Base-by-base conservation (phyloP, 1,140 invertebrate species). In the Caenorhabditis remanei region DNA sequence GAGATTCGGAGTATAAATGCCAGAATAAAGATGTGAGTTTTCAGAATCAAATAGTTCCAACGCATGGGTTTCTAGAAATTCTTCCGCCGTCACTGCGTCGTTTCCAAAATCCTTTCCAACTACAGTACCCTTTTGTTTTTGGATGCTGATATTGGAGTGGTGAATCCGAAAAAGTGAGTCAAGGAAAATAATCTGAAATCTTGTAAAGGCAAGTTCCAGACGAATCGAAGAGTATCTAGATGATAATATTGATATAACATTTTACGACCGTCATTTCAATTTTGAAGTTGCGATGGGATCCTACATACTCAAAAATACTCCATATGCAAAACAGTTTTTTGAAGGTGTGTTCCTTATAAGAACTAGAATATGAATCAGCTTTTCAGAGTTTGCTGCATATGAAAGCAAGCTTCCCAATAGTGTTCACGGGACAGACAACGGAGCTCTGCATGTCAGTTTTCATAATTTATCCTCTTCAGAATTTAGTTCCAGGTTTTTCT, bases 311-410 rank as follows among this genome's bases (percentile, higher is more conserved):
- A 88, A 56, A 61, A 88, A 88, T 88, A 83, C 87, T 41, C 41
- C 53, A 16, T 79, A n/a, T 21, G 67, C 87, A 19, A 46, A n/a
- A 48, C 13, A 71, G 13, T 88, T 88, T 32, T n/a, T 88, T 8
- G 32, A 88, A 85, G 67, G 43, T 87, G 8, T 2, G 0, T 19
- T 61, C 21, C 16, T 32, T 61, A 19, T 61, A 61, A 14, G n/a
- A 61, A 19, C 16, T n/a, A 61, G n/a, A 61, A 61, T 61, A 7
- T 61, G n/a, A 19, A 61, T 61, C 7, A 8, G 16, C 0, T 41
- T 65, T 90, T 71, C 89, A 91, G 58, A 90, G 90, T 46, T 53
- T 91, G n/a, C 87, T 88, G 89, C 90, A 89, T 11, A 88, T 90
- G 41, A 67, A 90, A 43, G 87, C 88, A 1, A 55, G 63, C 13